Evolutionary conservation across 2,888 invertebrate genomes (phyloP).

Genomic region (Melolontha melolontha): DNA sequence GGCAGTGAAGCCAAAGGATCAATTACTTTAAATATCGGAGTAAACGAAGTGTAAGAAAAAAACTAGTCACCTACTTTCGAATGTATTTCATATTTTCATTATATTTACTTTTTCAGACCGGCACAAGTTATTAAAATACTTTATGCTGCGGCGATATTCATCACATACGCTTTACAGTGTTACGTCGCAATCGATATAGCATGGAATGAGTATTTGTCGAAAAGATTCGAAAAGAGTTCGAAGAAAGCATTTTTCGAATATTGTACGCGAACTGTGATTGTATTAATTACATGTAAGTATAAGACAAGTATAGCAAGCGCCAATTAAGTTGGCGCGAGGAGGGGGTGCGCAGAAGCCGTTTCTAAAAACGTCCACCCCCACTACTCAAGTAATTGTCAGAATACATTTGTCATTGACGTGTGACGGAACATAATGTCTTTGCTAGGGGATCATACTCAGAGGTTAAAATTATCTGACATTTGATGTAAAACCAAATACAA

Average conservation of each 20-base stretch:
- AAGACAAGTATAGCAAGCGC: too few relatives aligned
- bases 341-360: too few relatives aligned
- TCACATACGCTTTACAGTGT: conserved; percentile 93
- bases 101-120: conserved; percentile 66
- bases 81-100: background rate
- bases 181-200: conserved; percentile 95
- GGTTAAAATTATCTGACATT: too few relatives aligned
- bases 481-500: too few relatives aligned
- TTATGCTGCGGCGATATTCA: conserved; percentile 84
- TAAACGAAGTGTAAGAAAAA: conserved; percentile 72
- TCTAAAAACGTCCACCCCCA: too few relatives aligned
- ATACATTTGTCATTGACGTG: too few relatives aligned
- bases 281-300: conserved; percentile 87
- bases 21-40: conserved; percentile 87
- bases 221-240: conserved; percentile 71
- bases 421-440: too few relatives aligned
- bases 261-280: conserved; percentile 79
- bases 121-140: conserved; percentile 80
- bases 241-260: conserved; percentile 80
- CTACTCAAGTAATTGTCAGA: too few relatives aligned
- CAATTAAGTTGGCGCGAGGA: too few relatives aligned
- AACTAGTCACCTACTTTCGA: background rate
- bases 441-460: too few relatives aligned
- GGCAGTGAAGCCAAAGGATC: conserved; percentile 80
- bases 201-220: conserved; percentile 83